phyloP scores from a whole-genome alignment of 37 sponge, comb jelly and placozoan species.

The Amphimedon queenslandica region DNA sequence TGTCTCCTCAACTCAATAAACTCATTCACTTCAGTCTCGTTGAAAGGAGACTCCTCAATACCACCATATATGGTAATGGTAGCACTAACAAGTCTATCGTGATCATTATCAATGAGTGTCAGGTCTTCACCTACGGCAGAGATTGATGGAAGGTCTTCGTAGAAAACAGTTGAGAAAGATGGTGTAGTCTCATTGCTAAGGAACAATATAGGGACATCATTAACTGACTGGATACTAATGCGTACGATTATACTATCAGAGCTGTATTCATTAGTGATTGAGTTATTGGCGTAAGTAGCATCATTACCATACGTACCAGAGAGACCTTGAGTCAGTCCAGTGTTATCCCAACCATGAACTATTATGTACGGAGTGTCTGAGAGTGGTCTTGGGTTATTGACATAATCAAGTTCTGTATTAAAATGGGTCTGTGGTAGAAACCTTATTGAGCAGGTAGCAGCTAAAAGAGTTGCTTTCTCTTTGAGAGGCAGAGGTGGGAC shows the following conservation, averaged over 20 bases:
- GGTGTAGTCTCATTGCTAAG: conserved; percentile 42
- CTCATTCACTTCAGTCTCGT: conserved; percentile 1
- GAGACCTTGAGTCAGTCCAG: conserved; percentile 55
- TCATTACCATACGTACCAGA: conserved; percentile 82
- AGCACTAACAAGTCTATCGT: conserved; percentile 51
- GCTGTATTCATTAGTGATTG: conserved; percentile 74
- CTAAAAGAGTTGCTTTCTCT: conserved; percentile 76
- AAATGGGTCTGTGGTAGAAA: conserved; percentile 71
- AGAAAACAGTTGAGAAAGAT: conserved; percentile 29
- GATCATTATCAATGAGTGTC: conserved; percentile 71
- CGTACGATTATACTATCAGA: conserved; percentile 1
- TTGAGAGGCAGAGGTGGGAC: conserved; percentile 63
- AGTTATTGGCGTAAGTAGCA: conserved; percentile 45
- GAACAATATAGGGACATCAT: conserved; percentile 61
- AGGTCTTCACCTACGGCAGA: conserved; percentile 52
- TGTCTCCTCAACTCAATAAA: not conserved
- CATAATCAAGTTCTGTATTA: conserved; percentile 68
- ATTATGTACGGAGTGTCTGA: conserved; percentile 61
- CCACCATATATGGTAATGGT: conserved; percentile 74
- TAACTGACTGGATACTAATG: conserved; percentile 46
- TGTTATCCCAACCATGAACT: conserved; percentile 83
- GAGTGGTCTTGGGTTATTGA: conserved; percentile 35
- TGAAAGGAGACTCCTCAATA: conserved; percentile 30
- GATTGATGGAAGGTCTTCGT: conserved; percentile 63
- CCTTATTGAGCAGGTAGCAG: conserved; percentile 64